These are phyloP conservation scores for Bugulina stolonifera DNA, from an alignment of 2,888 invertebrate genomes.

Conservation along the genomic window DNA sequence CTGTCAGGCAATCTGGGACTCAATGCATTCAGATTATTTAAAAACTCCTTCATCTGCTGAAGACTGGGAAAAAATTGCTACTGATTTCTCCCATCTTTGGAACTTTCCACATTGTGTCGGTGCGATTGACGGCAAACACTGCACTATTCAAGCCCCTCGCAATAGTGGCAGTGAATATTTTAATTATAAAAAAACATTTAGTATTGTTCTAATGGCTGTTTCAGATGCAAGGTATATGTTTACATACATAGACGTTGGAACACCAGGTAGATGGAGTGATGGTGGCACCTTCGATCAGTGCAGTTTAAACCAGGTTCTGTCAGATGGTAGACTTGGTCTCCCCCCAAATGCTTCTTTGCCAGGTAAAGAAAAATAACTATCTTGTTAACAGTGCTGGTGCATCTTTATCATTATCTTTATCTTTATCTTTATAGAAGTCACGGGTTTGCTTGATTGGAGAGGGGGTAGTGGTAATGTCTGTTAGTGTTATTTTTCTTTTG, in stretches of 20 bases:
- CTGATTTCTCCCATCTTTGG: constrained; percentile 33
- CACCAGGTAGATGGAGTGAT: constrained; percentile 42
- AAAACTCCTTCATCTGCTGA: constrained; percentile 27
- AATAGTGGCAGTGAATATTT: constrained; percentile 36
- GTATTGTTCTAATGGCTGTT: constrained; percentile 44
- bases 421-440: too few relatives aligned
- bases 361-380: background rate
- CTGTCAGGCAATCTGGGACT: constrained; percentile 37
- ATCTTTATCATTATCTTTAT: too few relatives aligned
- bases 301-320: constrained; percentile 20
- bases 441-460: too few relatives aligned
- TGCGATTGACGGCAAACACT: constrained; percentile 42
- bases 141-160: constrained; percentile 35
- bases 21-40: constrained; percentile 26
- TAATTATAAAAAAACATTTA: constrained; percentile 40
- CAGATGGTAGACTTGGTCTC: constrained; percentile 23
- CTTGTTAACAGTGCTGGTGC: background rate
- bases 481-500: too few relatives aligned
- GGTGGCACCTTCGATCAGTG: constrained; percentile 36
- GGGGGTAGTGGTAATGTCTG: too few relatives aligned
- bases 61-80: constrained; percentile 27
- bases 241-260: constrained; percentile 42
- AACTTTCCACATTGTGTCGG: constrained; percentile 45
- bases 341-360: constrained; percentile 27
- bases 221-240: constrained; percentile 49